Evolutionary conservation across 2,797 vertebrate species (phyloP), one percentile per base, ranked within the genome.

Genomic region (Acipenser transmontanus): DNA sequence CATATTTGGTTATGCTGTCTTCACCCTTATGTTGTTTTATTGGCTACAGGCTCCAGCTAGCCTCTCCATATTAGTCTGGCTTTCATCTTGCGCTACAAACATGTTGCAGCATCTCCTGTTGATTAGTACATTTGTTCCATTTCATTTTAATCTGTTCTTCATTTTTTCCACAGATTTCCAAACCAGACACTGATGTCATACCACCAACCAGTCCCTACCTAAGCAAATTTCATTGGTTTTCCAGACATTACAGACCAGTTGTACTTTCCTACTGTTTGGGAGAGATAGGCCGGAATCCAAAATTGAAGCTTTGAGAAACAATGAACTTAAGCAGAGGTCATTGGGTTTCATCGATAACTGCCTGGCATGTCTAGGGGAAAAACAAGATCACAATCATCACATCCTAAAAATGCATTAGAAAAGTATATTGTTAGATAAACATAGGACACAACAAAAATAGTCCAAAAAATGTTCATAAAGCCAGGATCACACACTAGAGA

Each of bases 251-350:
- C 10, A 59, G 61, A 63, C 61, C 47, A 17, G 48, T 59, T 61
- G 64, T 52, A 61, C 69, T 70, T 67, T 64, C 65, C 7, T 2
- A 62, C 61, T 63, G 69, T n/a, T 67, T 11, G 47, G 59, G 50
- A 49, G 8, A 63, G 69, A 70, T 70, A 70, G 69, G 69, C 69
- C 61, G 4, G 54, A 7, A 59, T 69, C 50, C 68, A 69, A 62
- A 49, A n/a, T 2, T 13, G 6, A 12, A 11, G 11, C n/a, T 34
- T 7, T 17, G 59, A 49, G 50, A 60, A 2, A 49, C 9, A 6
- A 12, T 56, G 47, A 14, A n/a, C 63, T 1, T 50, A 7, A 50
- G 47, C 59, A 56, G 63, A 69, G 8, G n/a, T 14, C 61, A n/a
- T 7, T 57, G 6, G 54, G 54, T 47, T 34, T 47, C 49, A 13